Evolutionary conservation across 2,113 vertebrate genomes (phyloP), one percentile per base, ranked within the genome.

Genomic region (Typhlomys cinereus): DNA sequence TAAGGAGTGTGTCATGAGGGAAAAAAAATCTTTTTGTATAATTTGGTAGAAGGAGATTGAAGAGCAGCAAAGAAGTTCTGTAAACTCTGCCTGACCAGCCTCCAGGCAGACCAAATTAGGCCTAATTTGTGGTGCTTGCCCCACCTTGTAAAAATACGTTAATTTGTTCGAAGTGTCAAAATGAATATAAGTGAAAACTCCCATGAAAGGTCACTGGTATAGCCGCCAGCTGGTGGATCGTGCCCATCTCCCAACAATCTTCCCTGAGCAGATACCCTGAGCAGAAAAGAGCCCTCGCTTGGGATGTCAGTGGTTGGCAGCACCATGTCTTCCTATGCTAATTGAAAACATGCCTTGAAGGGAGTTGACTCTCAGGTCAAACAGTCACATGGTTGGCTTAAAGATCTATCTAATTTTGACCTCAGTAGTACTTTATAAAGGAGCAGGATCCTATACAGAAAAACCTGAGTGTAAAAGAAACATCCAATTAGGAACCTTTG

Each of bases 91-190:
- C 64, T 89, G 89, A 82, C n/a, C 0, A 4, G 75, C 90, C 79
- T 73, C 41, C 66, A 86, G 90, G 93, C 85, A 95, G 94, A 96
- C 52, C 80, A 92, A n/a, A n/a, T 89, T 95, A 93, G 92, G 59
- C 86, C 59, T 90, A 88, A 92, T 95, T 92, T 92, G 90, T 84
- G 79, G 39, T 87, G 46, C 44, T 94, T 92, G 79, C 84, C 34
- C 79, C 82, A 90, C 73, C 81, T 95, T 94, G 90, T 90, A 95
- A 94, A 95, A 96, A 94, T 48, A 92, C 50, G 90, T 94, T 92
- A 90, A 92, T 95, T 95, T 95, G 44, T 93, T 94, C 90, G 80
- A 97, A 95, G 93, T 92, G 95, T 96, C 92, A 93, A 96, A 90
- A 91, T 89, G 80, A 81, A 90, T 95, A 94, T 94, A 95, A 96